A percentile compares a stretch with the other conserved stretches of the same genome.
Conservation (phyloP, 2,113 vertebrate genomes). For the Nipponia nippon region DNA sequence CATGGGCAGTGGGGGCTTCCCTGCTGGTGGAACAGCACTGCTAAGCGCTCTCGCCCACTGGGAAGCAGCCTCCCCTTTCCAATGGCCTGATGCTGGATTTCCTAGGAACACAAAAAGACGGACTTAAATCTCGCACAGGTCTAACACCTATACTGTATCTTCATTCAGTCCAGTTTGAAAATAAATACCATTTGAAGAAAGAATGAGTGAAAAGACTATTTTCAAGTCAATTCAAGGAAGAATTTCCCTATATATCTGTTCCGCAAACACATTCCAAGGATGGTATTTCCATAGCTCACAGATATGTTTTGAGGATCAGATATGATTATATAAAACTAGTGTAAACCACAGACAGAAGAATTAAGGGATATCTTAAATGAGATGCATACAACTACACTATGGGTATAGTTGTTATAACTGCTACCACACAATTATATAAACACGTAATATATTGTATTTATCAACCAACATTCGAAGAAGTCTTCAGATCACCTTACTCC, state of each 20-base stretch:
- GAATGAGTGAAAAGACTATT: neutral
- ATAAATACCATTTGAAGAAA: neutral
- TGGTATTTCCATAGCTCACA: neutral
- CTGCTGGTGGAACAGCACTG: neutral
- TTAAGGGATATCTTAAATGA: neutral
- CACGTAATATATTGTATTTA: neutral
- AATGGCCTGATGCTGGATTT: neutral
- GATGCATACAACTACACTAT: neutral
- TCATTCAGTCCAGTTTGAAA: neutral
- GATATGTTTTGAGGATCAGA: neutral
- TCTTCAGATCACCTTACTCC: neutral
- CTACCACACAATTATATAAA: neutral
- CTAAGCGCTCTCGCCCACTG: neutral
- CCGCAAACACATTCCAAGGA: neutral
- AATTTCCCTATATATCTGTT: neutral
- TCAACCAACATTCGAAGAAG: neutral
- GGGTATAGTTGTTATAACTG: neutral
- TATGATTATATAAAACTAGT: neutral
- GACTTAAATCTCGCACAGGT: neutral
- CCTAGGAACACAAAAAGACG: neutral
- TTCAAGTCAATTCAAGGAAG: neutral
- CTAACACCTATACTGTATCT: neutral
- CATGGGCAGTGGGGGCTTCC: neutral
- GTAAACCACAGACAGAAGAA: neutral
- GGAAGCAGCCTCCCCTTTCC: neutral